These are phyloP conservation scores for Plectrocnemia conspersa DNA, from an alignment of 1,140 invertebrate species.

Conservation along the genomic window DNA sequence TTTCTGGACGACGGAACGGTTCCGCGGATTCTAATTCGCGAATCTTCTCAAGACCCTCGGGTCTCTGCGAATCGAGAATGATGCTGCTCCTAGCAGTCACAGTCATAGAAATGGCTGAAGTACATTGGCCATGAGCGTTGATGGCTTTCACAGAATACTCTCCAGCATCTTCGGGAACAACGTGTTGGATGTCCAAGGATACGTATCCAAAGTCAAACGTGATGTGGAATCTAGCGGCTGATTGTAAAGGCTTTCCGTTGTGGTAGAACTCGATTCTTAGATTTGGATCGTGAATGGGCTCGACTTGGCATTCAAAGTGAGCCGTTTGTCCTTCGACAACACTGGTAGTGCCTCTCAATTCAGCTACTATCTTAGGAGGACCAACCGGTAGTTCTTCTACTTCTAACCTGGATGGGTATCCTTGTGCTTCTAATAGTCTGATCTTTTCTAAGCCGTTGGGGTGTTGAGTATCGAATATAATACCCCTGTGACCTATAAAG, in stretches of 20 bases:
- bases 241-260: conserved; percentile 81
- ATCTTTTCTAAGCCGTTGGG: conserved; percentile 91
- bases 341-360: conserved; percentile 77
- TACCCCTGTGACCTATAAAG: conserved; percentile 67
- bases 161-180: conserved; percentile 89
- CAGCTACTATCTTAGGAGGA: conserved; percentile 76
- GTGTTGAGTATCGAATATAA: conserved; percentile 88
- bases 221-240: conserved; percentile 84
- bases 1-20: conserved; percentile 74
- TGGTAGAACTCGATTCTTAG: conserved; percentile 87
- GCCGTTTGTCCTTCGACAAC: conserved; percentile 81
- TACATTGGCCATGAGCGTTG: conserved; percentile 82
- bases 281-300: conserved; percentile 87
- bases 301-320: conserved; percentile 87
- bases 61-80: conserved; percentile 90
- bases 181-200: conserved; percentile 84
- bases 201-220: conserved; percentile 95
- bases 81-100: conserved; percentile 84
- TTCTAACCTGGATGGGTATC: conserved; percentile 69
- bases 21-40: conserved; percentile 80
- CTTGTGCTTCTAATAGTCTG: conserved; percentile 79
- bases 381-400: conserved; percentile 72
- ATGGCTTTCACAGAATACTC: conserved; percentile 87
- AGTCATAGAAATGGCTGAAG: conserved; percentile 72
- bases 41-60: conserved; percentile 93